A percentile compares a stretch with the other conserved stretches of the same genome.
Conservation (phyloP, 1,140 invertebrate species). For the Doryteuthis pealeii region DNA sequence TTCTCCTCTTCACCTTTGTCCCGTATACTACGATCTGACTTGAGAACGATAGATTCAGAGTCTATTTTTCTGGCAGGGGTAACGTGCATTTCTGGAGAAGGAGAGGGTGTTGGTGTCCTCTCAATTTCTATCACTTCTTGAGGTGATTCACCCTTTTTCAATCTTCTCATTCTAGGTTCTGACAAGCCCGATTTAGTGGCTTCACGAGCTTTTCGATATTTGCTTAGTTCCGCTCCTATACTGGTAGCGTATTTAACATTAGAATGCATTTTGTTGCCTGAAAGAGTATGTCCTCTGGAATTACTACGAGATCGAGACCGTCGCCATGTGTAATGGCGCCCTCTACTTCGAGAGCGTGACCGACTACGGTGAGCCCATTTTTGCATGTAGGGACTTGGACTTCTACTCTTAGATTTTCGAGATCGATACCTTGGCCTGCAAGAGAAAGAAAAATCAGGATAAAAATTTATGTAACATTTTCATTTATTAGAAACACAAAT, state of each 20-base stretch:
- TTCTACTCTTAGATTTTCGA: constrained; percentile 31
- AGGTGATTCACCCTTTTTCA: neutral
- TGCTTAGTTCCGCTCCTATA: constrained; percentile 58
- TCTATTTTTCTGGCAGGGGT: constrained; percentile 18
- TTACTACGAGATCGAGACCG: constrained; percentile 28
- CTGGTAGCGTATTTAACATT: constrained; percentile 38
- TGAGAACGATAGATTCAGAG: constrained; percentile 11
- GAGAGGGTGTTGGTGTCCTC: constrained; percentile 15
- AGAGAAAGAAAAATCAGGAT: constrained; percentile 3
- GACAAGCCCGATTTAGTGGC: neutral
- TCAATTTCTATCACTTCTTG: neutral
- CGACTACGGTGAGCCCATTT: constrained; percentile 26
- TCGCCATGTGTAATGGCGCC: constrained; percentile 25
- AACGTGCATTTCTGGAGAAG: constrained; percentile 23
- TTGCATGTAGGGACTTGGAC: constrained; percentile 34
- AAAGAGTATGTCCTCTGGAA: constrained; percentile 20
- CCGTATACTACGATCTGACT: constrained; percentile 14
- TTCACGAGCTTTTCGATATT: constrained; percentile 54
- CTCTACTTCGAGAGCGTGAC: constrained; percentile 31
- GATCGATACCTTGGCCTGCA: constrained; percentile 27
- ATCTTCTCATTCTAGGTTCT: neutral
- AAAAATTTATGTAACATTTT: too few species aligned
- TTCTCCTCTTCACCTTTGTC: constrained; percentile 32
- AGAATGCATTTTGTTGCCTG: constrained; percentile 28
- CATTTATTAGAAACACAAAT: neutral